Evolutionary conservation across 2,113 vertebrate species (phyloP).

Genomic region (Oceanites oceanicus): DNA sequence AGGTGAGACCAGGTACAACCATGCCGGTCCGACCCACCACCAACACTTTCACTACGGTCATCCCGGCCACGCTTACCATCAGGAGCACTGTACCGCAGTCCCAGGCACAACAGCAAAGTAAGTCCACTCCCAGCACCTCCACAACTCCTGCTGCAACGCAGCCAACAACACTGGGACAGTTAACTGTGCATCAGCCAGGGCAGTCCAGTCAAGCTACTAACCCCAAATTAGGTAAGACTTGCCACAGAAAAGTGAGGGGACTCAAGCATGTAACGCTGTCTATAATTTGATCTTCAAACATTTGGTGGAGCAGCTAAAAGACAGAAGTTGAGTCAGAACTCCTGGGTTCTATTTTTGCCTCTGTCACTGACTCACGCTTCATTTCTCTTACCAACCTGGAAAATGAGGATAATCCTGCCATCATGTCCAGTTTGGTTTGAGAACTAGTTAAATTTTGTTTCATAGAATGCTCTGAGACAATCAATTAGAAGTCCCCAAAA

Average conservation of each 20-base stretch:
- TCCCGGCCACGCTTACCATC: conserved; percentile 88
- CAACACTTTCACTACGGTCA: conserved; percentile 84
- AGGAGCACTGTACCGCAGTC: conserved; percentile 78
- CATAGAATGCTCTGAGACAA: background rate
- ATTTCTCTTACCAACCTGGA: background rate
- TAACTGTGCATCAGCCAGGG: conserved; percentile 69
- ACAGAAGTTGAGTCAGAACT: background rate
- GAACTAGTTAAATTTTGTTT: background rate
- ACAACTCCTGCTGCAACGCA: conserved; percentile 72
- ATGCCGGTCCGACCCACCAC: conserved; percentile 73
- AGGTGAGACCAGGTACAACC: conserved; percentile 73
- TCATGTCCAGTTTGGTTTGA: background rate
- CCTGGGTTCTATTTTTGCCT: background rate
- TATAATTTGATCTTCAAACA: background rate
- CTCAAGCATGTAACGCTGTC: background rate
- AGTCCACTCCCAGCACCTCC: conserved; percentile 74
- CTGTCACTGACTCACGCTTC: background rate
- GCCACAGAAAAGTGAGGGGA: background rate
- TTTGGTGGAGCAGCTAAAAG: background rate
- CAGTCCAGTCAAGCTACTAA: conserved; percentile 73
- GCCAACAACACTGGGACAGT: conserved; percentile 69
- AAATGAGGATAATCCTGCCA: background rate
- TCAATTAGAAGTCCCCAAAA: background rate
- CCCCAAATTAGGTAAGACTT: conserved; percentile 77
- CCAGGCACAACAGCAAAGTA: conserved; percentile 73